These are phyloP conservation scores for Oreochromis spilurus DNA, from an alignment of 2,113 vertebrate genomes.

Conservation along the genomic window DNA sequence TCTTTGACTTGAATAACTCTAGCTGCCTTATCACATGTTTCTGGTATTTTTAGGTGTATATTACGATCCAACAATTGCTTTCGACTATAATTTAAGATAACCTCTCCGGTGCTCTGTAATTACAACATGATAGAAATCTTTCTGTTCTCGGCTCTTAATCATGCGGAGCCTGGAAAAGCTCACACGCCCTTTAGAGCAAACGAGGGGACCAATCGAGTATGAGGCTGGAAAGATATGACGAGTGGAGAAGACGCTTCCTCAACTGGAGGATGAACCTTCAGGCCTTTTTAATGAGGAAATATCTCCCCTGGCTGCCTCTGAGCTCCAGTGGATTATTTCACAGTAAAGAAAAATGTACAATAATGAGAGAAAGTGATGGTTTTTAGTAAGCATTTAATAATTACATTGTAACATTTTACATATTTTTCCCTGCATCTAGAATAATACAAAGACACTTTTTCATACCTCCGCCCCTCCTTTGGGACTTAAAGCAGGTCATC, in stretches of 20 bases:
- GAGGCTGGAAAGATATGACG: not conserved
- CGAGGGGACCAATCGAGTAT: not conserved
- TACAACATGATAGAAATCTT: not conserved
- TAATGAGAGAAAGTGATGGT: not conserved
- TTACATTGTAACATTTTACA: not conserved
- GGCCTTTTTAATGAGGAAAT: not conserved
- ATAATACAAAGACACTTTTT: not conserved
- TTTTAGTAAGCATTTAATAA: not conserved
- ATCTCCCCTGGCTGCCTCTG: not conserved
- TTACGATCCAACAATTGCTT: not conserved
- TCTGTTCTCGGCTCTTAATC: not conserved
- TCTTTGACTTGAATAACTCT: not conserved
- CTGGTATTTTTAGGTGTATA: not conserved
- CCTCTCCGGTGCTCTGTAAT: not conserved
- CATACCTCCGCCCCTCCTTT: not conserved
- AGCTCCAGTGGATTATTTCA: not conserved
- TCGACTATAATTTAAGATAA: not conserved
- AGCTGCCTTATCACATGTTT: not conserved
- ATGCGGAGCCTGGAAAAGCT: not conserved
- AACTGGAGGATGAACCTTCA: not conserved
- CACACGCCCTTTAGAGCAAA: not conserved
- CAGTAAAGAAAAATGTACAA: not conserved
- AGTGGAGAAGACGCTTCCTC: not conserved
- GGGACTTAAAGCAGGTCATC: not conserved
- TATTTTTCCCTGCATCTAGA: not conserved